Percentiles rank a stretch among this genome's conserved stretches.
Conservation (phyloP, 2,113 vertebrate genomes). For the Eidolon helvum region DNA sequence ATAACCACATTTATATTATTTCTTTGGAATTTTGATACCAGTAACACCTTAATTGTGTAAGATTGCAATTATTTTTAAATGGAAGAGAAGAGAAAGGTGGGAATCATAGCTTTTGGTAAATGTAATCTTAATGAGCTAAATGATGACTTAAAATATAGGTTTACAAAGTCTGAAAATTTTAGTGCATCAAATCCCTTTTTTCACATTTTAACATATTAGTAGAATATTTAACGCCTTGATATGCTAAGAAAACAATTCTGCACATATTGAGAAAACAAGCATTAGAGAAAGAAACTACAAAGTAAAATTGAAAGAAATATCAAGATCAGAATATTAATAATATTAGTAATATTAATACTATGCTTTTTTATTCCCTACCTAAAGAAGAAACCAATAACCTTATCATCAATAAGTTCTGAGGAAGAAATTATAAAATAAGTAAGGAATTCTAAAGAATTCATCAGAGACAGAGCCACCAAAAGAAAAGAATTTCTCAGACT, state of each 20-base stretch:
- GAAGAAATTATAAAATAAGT: neutral
- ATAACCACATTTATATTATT: neutral
- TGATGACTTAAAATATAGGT: neutral
- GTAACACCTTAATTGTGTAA: neutral
- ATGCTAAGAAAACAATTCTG: neutral
- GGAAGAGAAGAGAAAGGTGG: neutral
- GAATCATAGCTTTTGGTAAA: constrained; percentile 11
- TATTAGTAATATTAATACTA: neutral
- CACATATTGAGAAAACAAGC: neutral
- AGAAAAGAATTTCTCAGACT: neutral
- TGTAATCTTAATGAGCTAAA: neutral
- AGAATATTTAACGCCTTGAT: neutral
- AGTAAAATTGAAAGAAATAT: neutral
- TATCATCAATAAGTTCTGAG: neutral
- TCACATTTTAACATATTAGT: neutral
- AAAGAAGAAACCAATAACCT: neutral
- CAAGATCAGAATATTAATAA: neutral
- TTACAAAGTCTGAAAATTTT: constrained; percentile 1
- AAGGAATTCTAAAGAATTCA: neutral
- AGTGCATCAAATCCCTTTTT: neutral
- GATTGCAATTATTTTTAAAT: neutral
- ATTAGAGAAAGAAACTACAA: constrained; percentile 3
- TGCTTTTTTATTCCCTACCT: neutral
- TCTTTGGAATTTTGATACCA: neutral
- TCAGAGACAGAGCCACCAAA: neutral